Percentiles rank a stretch among this genome's conserved stretches.
Conservation (phyloP, 2,888 invertebrate genomes). For the Mechanitis messenoides region DNA sequence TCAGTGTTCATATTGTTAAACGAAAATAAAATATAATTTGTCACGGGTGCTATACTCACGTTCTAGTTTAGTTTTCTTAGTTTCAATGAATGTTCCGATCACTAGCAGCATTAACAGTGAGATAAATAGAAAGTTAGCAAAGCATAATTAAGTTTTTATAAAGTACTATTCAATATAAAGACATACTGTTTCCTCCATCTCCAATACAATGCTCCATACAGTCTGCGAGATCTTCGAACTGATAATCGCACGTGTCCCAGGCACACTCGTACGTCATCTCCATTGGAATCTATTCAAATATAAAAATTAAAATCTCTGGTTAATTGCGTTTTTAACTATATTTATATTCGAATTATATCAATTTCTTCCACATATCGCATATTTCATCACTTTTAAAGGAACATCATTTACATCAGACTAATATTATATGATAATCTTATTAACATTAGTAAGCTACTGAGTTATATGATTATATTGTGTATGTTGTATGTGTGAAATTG, state of each 20-base stretch:
- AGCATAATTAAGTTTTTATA: too few relatives aligned
- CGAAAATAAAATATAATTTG: background rate
- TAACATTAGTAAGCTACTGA: too few relatives aligned
- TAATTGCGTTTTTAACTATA: too few relatives aligned
- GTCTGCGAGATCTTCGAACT: constrained; percentile 92
- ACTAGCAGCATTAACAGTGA: constrained; percentile 49
- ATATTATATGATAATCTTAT: too few relatives aligned
- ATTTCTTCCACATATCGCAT: too few relatives aligned
- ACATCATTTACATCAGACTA: too few relatives aligned
- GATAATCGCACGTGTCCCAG: constrained; percentile 95
- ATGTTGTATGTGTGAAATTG: background rate
- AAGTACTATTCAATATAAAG: constrained; percentile 12
- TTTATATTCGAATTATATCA: too few relatives aligned
- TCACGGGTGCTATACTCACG: constrained; percentile 49
- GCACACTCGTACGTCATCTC: constrained; percentile 87
- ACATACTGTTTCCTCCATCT: constrained; percentile 84
- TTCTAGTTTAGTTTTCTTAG: constrained; percentile 59
- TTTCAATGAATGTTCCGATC: constrained; percentile 62
- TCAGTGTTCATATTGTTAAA: too few relatives aligned
- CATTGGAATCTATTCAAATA: constrained; percentile 52
- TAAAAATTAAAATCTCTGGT: background rate
- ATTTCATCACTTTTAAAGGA: too few relatives aligned
- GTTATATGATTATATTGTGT: background rate
- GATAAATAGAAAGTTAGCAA: constrained; percentile 7
- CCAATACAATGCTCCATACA: constrained; percentile 93